Evolutionary conservation across 2,888 invertebrate genomes (phyloP).

Genomic region (Rapana venosa): DNA sequence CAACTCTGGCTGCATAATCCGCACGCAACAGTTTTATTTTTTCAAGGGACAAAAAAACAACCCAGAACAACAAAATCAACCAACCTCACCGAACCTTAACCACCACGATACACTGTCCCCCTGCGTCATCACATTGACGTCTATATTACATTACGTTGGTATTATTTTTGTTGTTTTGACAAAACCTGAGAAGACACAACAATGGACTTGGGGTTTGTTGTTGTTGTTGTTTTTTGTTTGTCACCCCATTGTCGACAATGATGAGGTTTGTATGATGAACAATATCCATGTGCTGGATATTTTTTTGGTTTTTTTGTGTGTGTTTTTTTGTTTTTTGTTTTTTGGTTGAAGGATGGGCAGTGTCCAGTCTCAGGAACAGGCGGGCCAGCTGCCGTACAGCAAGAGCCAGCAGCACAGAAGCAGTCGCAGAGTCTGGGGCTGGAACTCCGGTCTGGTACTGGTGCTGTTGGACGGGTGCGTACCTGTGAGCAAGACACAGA

Average conservation of each 20-base stretch:
- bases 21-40: too few species aligned
- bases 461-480: slow-evolving; percentile 29
- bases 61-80: too few species aligned
- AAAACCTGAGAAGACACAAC: not conserved
- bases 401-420: slow-evolving; percentile 29
- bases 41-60: too few species aligned
- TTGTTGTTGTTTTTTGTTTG: not conserved
- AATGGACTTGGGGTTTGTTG: too few species aligned
- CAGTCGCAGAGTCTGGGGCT: slow-evolving; percentile 20
- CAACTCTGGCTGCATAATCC: too few species aligned
- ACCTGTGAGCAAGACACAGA: not conserved
- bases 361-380: not conserved
- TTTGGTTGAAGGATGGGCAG: not conserved
- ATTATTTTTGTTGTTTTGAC: too few species aligned
- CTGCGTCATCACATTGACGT: too few species aligned
- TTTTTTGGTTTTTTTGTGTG: not conserved
- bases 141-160: too few species aligned
- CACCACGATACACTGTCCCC: too few species aligned
- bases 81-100: too few species aligned
- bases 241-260: not conserved
- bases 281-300: not conserved
- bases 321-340: not conserved
- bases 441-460: not conserved
- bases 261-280: not conserved
- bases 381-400: slow-evolving; percentile 29